phyloP scores from a whole-genome alignment of 92 coral and sea anemone species.

The Parazoanthus swiftii region DNA sequence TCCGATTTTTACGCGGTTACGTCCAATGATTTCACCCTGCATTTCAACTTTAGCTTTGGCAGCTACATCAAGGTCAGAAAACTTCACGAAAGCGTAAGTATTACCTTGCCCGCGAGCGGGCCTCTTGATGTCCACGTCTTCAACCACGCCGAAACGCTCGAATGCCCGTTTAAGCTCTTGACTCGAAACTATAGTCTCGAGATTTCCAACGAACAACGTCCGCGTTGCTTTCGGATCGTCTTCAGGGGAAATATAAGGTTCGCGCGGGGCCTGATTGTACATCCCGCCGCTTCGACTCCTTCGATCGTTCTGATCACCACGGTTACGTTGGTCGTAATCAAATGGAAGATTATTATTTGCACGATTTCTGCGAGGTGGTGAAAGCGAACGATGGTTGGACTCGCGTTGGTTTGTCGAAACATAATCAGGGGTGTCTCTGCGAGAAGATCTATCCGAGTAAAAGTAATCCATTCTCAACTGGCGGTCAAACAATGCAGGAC shows the following conservation, averaged over 20 bases:
- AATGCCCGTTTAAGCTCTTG: conserved; percentile 93
- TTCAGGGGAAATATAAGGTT: conserved; percentile 78
- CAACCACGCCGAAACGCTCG: conserved; percentile 95
- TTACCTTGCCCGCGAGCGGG: conserved; percentile 99
- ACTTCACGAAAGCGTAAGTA: conserved; percentile 99
- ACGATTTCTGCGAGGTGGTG: conserved; percentile 76
- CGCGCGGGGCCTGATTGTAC: conserved; percentile 56
- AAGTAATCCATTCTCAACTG: conserved; percentile 80
- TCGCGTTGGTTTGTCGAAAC: conserved; percentile 75
- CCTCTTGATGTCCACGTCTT: conserved; percentile 98
- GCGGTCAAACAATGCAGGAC: conserved; percentile 84
- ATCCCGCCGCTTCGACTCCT: conserved; percentile 63
- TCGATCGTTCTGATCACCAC: conserved; percentile 75
- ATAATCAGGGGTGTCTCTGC: conserved; percentile 72
- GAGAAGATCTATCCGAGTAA: conserved; percentile 76
- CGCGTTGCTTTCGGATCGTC: conserved; percentile 99
- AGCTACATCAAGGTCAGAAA: conserved; percentile 98
- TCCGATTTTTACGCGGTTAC: conserved; percentile 97
- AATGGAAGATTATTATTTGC: conserved; percentile 68
- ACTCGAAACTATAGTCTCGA: conserved; percentile 96
- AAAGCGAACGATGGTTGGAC: conserved; percentile 71
- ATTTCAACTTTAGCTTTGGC: conserved; percentile 91
- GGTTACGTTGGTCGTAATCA: conserved; percentile 76
- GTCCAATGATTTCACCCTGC: conserved; percentile 96
- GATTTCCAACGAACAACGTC: conserved; percentile 96